phyloP scores from a whole-genome alignment of 2,888 invertebrate genomes.

The Ischnura elegans region DNA sequence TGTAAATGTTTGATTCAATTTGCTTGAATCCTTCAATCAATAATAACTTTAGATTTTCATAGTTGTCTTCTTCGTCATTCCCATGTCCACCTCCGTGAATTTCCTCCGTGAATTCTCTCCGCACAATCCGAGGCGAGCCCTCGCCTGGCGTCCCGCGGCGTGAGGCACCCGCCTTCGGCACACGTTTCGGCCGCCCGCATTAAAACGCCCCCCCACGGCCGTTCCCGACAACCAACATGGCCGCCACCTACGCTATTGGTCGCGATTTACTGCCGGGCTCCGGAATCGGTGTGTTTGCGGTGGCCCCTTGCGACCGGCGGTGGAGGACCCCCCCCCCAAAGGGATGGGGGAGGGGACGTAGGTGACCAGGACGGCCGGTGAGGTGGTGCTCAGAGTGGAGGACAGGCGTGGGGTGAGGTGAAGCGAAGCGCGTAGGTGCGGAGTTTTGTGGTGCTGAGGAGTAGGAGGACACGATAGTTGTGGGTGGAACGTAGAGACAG shows the following conservation, averaged over 20 bases:
- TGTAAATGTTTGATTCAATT: no score
- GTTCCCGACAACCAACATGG: conserved; percentile 48
- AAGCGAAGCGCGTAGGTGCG: not conserved
- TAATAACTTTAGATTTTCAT: no score
- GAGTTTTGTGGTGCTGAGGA: not conserved
- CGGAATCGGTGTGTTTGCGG: conserved; percentile 61
- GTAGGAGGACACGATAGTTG: no score
- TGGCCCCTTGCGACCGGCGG: not conserved
- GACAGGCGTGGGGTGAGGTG: not conserved
- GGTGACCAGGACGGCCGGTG: conserved; percentile 6
- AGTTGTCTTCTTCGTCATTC: no score
- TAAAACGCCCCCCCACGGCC: conserved; percentile 36
- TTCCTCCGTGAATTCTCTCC: no score
- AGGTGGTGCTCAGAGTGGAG: not conserved
- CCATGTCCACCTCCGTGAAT: no score
- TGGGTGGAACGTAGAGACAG: no score
- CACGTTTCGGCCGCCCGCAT: conserved; percentile 24
- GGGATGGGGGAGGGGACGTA: not conserved
- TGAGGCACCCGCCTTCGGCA: not conserved
- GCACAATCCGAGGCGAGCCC: no score
- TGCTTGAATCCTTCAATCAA: no score
- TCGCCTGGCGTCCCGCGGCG: no score
- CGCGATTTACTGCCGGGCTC: conserved; percentile 59
- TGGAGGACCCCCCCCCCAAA: not conserved
- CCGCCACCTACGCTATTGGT: conserved; percentile 59